A percentile compares a stretch with the other conserved stretches of the same genome.
Evolutionary conservation across 1,140 invertebrate species (phyloP).

Genomic region (Halictus rubicundus): DNA sequence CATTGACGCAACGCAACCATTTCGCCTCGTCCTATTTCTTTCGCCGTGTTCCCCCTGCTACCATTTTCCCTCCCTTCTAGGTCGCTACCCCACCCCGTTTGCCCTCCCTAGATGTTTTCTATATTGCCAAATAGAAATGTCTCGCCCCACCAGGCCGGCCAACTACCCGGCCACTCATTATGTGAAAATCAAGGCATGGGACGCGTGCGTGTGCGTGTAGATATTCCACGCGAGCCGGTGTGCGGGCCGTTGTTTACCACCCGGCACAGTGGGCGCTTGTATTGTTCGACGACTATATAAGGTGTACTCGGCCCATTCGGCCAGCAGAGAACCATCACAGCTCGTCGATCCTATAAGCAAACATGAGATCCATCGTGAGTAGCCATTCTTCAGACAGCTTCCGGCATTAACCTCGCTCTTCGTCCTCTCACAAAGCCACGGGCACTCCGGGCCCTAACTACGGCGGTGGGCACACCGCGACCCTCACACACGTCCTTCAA

Average conservation of each 20-base stretch:
- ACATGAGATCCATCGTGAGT: constrained; percentile 76
- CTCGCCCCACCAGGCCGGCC: neutral
- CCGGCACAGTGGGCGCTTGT: constrained; percentile 35
- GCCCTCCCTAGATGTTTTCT: neutral
- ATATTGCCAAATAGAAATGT: constrained; percentile 45
- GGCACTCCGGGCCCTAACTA: neutral
- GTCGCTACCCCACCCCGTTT: neutral
- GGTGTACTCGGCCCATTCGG: constrained; percentile 51
- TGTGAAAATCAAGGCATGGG: constrained; percentile 57
- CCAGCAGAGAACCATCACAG: constrained; percentile 67
- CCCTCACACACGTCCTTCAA: too few species aligned
- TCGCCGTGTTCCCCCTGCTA: constrained; percentile 9
- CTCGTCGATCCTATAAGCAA: constrained; percentile 60
- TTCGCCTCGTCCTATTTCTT: constrained; percentile 34
- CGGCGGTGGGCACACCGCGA: too few species aligned
- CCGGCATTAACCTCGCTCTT: neutral
- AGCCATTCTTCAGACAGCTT: constrained; percentile 8
- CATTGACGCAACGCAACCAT: constrained; percentile 49
- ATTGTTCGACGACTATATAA: constrained; percentile 74
- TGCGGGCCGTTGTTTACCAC: constrained; percentile 34
- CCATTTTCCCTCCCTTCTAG: constrained; percentile 10
- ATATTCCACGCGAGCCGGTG: constrained; percentile 27
- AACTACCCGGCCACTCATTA: constrained; percentile 24
- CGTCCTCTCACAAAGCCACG: neutral
- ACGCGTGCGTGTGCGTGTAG: constrained; percentile 20